These are phyloP conservation scores for Myrmecobius fasciatus DNA, from an alignment of 2,113 vertebrate genomes.

Conservation along the genomic window DNA sequence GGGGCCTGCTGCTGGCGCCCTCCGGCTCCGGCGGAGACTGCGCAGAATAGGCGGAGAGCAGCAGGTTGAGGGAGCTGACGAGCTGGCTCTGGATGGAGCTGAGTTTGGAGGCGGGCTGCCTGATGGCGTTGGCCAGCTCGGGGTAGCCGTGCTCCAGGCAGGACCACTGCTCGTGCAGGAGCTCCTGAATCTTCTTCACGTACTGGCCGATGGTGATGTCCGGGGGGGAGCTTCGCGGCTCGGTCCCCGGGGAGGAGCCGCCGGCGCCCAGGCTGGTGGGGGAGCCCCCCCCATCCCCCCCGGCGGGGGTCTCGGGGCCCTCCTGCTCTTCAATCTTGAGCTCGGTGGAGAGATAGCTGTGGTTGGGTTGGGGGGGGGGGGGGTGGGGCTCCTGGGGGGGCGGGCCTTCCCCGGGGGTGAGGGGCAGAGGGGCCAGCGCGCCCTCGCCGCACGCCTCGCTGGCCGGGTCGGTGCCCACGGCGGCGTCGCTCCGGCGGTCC, in stretches of 20 bases:
- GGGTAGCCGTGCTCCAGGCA: conserved; percentile 93
- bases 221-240: conserved; percentile 62
- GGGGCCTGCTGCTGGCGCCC: neutral
- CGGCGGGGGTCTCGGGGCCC: neutral
- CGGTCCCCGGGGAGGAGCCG: conserved; percentile 32
- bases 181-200: conserved; percentile 94
- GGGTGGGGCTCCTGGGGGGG: neutral
- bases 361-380: neutral
- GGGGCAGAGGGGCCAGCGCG: conserved; percentile 77
- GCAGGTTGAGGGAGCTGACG: conserved; percentile 94
- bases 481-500: conserved; percentile 76
- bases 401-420: conserved; percentile 67
- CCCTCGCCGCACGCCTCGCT: conserved; percentile 83
- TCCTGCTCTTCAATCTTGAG: conserved; percentile 77
- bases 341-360: conserved; percentile 42
- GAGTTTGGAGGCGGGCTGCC: conserved; percentile 94
- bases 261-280: neutral
- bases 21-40: conserved; percentile 83
- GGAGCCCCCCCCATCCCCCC: neutral
- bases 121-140: conserved; percentile 88
- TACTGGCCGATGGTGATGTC: conserved; percentile 93
- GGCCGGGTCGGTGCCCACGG: conserved; percentile 81
- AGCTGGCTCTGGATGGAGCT: conserved; percentile 97
- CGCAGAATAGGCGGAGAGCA: conserved; percentile 93
- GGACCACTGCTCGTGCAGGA: conserved; percentile 97